Evolutionary conservation across 2,113 vertebrate genomes (phyloP), one percentile per base, ranked within the genome.

Genomic region (Haplotaxodon microlepis): DNA sequence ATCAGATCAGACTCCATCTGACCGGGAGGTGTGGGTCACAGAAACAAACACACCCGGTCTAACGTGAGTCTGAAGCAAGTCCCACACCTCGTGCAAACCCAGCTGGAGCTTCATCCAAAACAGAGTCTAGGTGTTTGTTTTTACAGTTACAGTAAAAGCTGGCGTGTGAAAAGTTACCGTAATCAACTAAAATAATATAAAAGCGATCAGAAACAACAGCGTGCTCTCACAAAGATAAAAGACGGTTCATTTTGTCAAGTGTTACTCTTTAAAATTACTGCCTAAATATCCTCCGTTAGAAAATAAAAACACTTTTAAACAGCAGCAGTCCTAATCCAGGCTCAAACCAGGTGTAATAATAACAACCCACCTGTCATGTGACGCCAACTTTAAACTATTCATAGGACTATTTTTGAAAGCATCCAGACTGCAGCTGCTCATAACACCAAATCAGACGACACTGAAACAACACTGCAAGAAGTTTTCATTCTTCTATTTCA

Each of bases 381-480:
- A 71, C 66, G 38, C 38, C 12, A 42, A 71, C 66, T 9, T 24
- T 42, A 71, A 16, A 17, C 40, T 73, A 47, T 29, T 73, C 21
- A 47, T 0, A 45, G 2, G 40, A 45, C 36, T 17, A 17, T 29
- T 47, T 76, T 17, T 29, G 69, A 29, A 76, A 76, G 69, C 21
- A 17, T 27, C 8, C 66, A 45, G 38, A 73, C 66, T 73, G 9
- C 13, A 45, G 13, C 69, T 45, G 69, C 21, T 27, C 8, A 9
- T 27, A 16, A 0, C n/a, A 14, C 21, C 13, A 71, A 71, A 16
- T 71, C n/a, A 1, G n/a, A 24, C 21, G 13, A 16, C 38, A 4
- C 38, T 3, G n/a, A 42, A 24, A 71, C 63, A 1, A 0, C n/a
- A 40, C 36, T 14, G 36, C 34, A 40, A 0, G 66, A 71, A 42